Conservation (phyloP, 1,140 invertebrate genomes). For the Drosophila ercepeae region DNA sequence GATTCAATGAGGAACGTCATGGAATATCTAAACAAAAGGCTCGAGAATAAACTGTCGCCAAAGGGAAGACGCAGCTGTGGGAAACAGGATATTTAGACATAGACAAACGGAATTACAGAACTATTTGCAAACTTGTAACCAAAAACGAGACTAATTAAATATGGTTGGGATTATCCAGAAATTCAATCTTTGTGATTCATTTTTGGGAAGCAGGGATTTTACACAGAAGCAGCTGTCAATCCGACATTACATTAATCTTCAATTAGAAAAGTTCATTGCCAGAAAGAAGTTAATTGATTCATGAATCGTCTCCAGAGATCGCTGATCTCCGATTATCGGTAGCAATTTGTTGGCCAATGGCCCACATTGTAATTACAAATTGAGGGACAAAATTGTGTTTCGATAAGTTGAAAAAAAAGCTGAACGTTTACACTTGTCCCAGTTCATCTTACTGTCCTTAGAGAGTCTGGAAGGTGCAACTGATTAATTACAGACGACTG, state of each 20-base stretch:
- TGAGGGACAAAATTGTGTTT: constrained; percentile 29
- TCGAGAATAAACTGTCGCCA: neutral
- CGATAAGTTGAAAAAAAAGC: constrained; percentile 15
- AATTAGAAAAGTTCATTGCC: constrained; percentile 42
- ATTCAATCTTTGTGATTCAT: constrained; percentile 14
- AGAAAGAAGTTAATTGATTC: constrained; percentile 33
- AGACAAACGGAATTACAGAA: neutral
- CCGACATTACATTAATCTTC: constrained; percentile 31
- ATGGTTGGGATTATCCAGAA: constrained; percentile 17
- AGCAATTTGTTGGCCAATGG: constrained; percentile 50
- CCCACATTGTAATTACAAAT: constrained; percentile 39
- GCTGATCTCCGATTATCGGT: constrained; percentile 42
- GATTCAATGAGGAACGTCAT: neutral
- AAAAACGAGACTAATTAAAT: constrained; percentile 10
- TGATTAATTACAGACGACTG: constrained; percentile 56
- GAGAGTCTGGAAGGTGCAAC: neutral
- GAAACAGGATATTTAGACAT: neutral
- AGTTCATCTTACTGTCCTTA: neutral
- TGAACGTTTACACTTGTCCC: constrained; percentile 19
- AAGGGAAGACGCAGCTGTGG: neutral
- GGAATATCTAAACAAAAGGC: neutral
- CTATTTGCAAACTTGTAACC: constrained; percentile 1
- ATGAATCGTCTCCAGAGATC: constrained; percentile 32
- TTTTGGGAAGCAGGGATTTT: constrained; percentile 28
- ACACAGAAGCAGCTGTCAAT: constrained; percentile 40